Evolutionary conservation across 2,797 vertebrate species (phyloP).

Genomic region (Cyclopterus lumpus): DNA sequence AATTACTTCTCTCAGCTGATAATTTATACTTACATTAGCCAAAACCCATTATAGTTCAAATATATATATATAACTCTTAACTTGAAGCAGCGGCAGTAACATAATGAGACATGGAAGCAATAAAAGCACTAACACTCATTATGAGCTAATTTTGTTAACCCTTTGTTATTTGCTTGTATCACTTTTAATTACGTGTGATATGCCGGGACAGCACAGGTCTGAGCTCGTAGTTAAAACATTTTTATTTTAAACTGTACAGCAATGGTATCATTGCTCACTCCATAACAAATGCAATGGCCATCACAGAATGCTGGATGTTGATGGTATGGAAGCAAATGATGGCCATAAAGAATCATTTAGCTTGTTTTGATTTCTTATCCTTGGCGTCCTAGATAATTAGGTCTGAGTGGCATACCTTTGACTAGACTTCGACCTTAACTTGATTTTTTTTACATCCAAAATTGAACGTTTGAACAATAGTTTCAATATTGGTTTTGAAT

Average conservation of each 20-base stretch:
- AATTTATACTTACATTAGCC: background rate
- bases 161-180: constrained; percentile 18
- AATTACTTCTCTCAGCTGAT: background rate
- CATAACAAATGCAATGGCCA: background rate
- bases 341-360: background rate
- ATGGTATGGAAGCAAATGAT: background rate
- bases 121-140: constrained; percentile 27
- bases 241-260: background rate
- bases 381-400: background rate
- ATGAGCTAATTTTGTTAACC: constrained; percentile 46
- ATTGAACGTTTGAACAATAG: background rate
- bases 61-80: constrained; percentile 27
- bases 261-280: constrained; percentile 7
- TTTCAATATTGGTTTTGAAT: too few relatives aligned
- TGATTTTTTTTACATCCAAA: background rate
- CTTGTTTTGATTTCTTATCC: background rate
- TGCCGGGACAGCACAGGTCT: constrained; percentile 29
- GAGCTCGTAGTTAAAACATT: constrained; percentile 14
- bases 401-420: background rate
- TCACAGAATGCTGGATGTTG: background rate
- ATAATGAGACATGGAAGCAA: constrained; percentile 36
- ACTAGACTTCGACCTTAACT: background rate
- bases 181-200: constrained; percentile 36
- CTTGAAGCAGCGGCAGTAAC: constrained; percentile 12
- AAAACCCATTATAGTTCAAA: constrained; percentile 19